A percentile compares a stretch with the other conserved stretches of the same genome.
These are phyloP conservation scores for Formica aserva DNA, from an alignment of 2,888 invertebrate genomes.

Conservation along the genomic window DNA sequence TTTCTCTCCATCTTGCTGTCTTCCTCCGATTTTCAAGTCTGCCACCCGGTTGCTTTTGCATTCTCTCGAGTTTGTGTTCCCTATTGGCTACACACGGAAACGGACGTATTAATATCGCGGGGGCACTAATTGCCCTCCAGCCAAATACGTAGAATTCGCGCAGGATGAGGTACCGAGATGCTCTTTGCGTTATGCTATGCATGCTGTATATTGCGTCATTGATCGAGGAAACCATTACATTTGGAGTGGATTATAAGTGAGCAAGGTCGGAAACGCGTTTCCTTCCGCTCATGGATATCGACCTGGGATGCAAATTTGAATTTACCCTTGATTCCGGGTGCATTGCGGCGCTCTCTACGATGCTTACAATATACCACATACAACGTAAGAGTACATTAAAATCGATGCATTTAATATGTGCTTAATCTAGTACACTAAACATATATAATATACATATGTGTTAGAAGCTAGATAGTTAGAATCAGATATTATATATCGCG, in stretches of 20 bases:
- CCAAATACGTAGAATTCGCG: slow-evolving; percentile 63
- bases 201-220: slow-evolving; percentile 52
- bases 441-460: background rate
- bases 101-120: slow-evolving; percentile 76
- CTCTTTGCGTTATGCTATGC: slow-evolving; percentile 35
- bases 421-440: slow-evolving; percentile 7
- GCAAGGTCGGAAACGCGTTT: slow-evolving; percentile 56
- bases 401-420: slow-evolving; percentile 14
- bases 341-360: background rate
- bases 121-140: slow-evolving; percentile 75
- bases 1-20: slow-evolving; percentile 3
- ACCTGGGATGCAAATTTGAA: slow-evolving; percentile 48
- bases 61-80: slow-evolving; percentile 27
- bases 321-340: slow-evolving; percentile 24
- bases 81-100: slow-evolving; percentile 17
- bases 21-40: slow-evolving; percentile 33
- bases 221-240: slow-evolving; percentile 68
- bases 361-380: background rate
- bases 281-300: slow-evolving; percentile 49
- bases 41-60: background rate
- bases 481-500: slow-evolving; percentile 3
- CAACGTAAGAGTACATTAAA: slow-evolving; percentile 14
- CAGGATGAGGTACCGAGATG: slow-evolving; percentile 57
- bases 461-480: slow-evolving; percentile 2
- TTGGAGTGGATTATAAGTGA: slow-evolving; percentile 59